Evolutionary conservation across 1,140 invertebrate genomes (phyloP).

Genomic region (Aplysia californica): DNA sequence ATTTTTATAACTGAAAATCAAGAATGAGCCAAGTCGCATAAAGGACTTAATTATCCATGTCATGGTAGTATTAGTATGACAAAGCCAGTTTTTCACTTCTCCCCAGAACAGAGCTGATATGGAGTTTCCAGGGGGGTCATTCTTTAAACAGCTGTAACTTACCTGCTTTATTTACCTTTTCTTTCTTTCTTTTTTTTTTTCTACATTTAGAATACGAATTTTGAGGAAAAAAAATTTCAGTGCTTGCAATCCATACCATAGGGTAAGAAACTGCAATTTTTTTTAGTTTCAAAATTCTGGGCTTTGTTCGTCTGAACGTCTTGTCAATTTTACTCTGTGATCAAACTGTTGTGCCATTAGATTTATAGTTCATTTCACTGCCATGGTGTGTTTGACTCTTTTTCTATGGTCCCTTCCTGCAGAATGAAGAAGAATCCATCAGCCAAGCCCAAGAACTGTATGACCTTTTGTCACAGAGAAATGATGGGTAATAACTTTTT

Average conservation of each 20-base stretch:
- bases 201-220: no score
- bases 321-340: background rate
- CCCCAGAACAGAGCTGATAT: no score
- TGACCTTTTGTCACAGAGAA: background rate
- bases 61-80: no score
- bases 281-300: background rate
- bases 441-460: background rate
- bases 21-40: no score
- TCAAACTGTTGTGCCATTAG: background rate
- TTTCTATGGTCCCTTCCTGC: background rate
- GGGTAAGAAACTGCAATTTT: background rate
- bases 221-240: no score
- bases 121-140: no score
- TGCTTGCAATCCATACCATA: background rate
- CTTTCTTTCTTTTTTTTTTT: no score
- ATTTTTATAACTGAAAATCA: no score
- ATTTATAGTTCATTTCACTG: background rate
- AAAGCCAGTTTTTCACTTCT: no score
- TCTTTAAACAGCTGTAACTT: no score
- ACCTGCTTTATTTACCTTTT: no score
- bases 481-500: conserved; percentile 4
- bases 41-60: no score
- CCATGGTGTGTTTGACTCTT: background rate
- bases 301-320: background rate
- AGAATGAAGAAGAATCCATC: background rate